phyloP scores from a whole-genome alignment of 2,888 invertebrate genomes.

The Trichacis sp. region DNA sequence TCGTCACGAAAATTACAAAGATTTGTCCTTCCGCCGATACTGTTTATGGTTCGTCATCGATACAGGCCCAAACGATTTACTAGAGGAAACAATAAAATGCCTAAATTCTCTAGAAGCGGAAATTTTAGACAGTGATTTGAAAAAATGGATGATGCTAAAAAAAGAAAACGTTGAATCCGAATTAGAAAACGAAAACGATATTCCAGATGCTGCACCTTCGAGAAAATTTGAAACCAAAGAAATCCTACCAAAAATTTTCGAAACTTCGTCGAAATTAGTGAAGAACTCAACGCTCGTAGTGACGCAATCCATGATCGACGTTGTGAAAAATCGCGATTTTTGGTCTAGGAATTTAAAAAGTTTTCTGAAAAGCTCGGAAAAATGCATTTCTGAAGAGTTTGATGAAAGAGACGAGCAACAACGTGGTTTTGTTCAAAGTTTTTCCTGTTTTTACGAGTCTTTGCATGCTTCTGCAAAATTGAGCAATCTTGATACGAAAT shows the following conservation, averaged over 20 bases:
- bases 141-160: slow-evolving; percentile 54
- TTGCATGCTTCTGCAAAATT: slow-evolving; percentile 56
- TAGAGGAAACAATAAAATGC: slow-evolving; percentile 57
- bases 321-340: slow-evolving; percentile 64
- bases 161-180: slow-evolving; percentile 57
- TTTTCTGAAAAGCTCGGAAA: slow-evolving; percentile 45
- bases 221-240: slow-evolving; percentile 58
- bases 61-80: slow-evolving; percentile 59
- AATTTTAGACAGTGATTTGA: slow-evolving; percentile 58
- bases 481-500: slow-evolving; percentile 62
- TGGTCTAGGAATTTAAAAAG: slow-evolving; percentile 66
- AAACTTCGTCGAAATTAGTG: slow-evolving; percentile 70
- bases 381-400: slow-evolving; percentile 40
- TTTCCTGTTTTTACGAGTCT: slow-evolving; percentile 67
- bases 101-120: slow-evolving; percentile 61
- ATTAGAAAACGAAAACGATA: slow-evolving; percentile 72
- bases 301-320: slow-evolving; percentile 64
- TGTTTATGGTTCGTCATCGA: slow-evolving; percentile 63
- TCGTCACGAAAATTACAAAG: slow-evolving; percentile 68
- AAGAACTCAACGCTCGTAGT: slow-evolving; percentile 65
- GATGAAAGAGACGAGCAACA: slow-evolving; percentile 33
- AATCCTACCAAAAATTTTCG: slow-evolving; percentile 62
- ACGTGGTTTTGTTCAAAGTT: slow-evolving; percentile 55
- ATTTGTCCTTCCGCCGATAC: slow-evolving; percentile 59
- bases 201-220: slow-evolving; percentile 70